Conservation (phyloP, 2,797 vertebrate species). For the Babyrousa celebensis region DNA sequence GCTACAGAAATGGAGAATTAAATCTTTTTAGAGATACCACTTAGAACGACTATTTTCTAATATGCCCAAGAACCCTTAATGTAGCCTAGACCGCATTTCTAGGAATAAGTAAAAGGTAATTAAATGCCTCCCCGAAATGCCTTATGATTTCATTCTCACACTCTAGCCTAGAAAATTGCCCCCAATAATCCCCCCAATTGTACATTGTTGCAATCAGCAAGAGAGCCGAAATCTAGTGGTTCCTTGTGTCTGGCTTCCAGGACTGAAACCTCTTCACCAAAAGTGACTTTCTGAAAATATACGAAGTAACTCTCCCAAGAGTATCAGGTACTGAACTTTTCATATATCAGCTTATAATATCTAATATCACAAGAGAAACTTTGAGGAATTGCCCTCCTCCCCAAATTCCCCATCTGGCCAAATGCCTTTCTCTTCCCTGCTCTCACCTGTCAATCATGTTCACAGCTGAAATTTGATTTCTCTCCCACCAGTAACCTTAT, state of each 20-base stretch:
- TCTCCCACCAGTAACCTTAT: conserved; percentile 92
- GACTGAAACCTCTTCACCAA: conserved; percentile 83
- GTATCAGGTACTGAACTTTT: conserved; percentile 79
- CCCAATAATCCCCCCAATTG: conserved; percentile 79
- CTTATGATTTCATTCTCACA: conserved; percentile 57
- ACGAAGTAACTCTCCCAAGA: conserved; percentile 81
- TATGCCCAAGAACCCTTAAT: neutral
- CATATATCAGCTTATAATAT: conserved; percentile 91
- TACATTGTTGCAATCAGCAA: conserved; percentile 78
- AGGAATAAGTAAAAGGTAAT: conserved; percentile 65
- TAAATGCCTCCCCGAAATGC: conserved; percentile 54
- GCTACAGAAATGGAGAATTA: neutral
- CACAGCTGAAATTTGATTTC: conserved; percentile 93
- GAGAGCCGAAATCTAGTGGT: conserved; percentile 47
- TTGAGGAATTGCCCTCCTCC: conserved; percentile 89
- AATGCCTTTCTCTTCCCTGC: conserved; percentile 89
- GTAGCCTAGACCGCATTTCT: conserved; percentile 69
- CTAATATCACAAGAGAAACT: conserved; percentile 89
- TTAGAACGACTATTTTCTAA: conserved; percentile 6
- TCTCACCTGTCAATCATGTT: conserved; percentile 92
- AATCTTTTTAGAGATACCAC: neutral
- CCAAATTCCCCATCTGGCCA: conserved; percentile 91
- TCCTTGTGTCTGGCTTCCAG: conserved; percentile 63
- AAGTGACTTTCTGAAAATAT: conserved; percentile 84
- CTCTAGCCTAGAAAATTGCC: conserved; percentile 51